Base-by-base conservation (phyloP, 1,140 invertebrate species). In the Drosophila albomicans region DNA sequence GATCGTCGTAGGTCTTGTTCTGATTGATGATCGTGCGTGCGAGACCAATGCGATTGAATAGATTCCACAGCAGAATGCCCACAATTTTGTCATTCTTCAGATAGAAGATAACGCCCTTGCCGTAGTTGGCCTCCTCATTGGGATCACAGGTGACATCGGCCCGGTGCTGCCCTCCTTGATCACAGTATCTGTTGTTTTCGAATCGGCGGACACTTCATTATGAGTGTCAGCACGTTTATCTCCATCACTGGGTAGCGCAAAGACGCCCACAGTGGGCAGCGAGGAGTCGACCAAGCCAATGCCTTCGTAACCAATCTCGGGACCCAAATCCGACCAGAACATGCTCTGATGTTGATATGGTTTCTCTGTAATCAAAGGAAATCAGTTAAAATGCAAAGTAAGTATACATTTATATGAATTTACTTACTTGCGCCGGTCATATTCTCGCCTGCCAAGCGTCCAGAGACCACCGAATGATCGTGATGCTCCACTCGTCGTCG, bases 241-340 rank as follows among this genome's bases (percentile, higher is more conserved):
- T 1, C 30, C 5, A 5, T 54, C 51, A 0, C 78, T 70, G 16
- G 93, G 91, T 91, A 96, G 95, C 0, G 96, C 96, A 93, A 98
- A 99, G 1, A 99, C 96, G 28, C 95, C 96, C 30, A 98, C 96
- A 1, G 98, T 99, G 48, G 96, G 96, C 51, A 99, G 93, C 5
- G 94, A 93, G 0, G 98, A 96, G 93, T 99, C 98, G n/a, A 99
- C 94, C 51, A 98, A 95, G 41, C 98, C 98, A 78, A 99, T 97
- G 1, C 97, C 98, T 95, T 99, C 98, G 90, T 97, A 98, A 15
- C 97, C 97, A 69, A 99, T 95, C 67, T 97, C 95, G n/a, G 97
- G 95, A n/a, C 98, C 98, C 28, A 99, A 93, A 94, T 99, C 98
- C 25, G 97, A 98, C 98, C 98, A 99, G 91, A 97, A 97, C 97